These are phyloP conservation scores for Apamea monoglypha DNA, from an alignment of 2,888 invertebrate genomes.

Conservation along the genomic window DNA sequence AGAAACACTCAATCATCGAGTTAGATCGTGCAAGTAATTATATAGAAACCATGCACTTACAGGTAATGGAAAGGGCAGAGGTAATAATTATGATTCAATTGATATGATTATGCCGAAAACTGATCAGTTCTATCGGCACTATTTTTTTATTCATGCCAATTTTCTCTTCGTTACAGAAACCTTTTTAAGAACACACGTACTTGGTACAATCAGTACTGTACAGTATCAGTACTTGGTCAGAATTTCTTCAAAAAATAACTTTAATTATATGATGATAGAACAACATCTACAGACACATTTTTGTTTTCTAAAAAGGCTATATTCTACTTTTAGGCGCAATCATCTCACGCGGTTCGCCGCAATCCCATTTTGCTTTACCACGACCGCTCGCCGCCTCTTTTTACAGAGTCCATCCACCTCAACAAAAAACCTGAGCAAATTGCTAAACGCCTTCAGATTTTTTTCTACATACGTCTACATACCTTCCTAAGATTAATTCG, in stretches of 20 bases:
- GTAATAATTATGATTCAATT: slow-evolving; percentile 51
- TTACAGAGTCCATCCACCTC: slow-evolving; percentile 56
- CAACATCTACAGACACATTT: slow-evolving; percentile 16
- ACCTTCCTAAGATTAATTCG: slow-evolving; percentile 28
- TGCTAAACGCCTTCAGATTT: slow-evolving; percentile 50
- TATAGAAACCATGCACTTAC: slow-evolving; percentile 42
- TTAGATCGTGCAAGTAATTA: slow-evolving; percentile 62
- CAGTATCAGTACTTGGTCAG: too few species aligned
- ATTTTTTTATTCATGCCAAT: slow-evolving; percentile 23
- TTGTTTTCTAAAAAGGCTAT: slow-evolving; percentile 8
- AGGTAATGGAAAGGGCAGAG: slow-evolving; percentile 52
- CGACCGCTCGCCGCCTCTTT: slow-evolving; percentile 40
- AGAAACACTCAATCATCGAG: slow-evolving; percentile 59
- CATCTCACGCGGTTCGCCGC: slow-evolving; percentile 57
- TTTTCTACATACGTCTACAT: slow-evolving; percentile 42
- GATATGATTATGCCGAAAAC: slow-evolving; percentile 39
- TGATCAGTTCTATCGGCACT: slow-evolving; percentile 17
- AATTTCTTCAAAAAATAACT: slow-evolving; percentile 19
- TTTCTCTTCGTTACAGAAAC: slow-evolving; percentile 34
- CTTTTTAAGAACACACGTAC: slow-evolving; percentile 27
- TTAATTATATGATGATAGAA: neutral
- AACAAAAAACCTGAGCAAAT: slow-evolving; percentile 56
- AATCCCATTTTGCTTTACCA: slow-evolving; percentile 41
- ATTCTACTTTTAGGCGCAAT: slow-evolving; percentile 50
- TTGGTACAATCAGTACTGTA: slow-evolving; percentile 20